Evolutionary conservation across 92 coral and sea anemone genomes (phyloP), one percentile per base, ranked within the genome.

Genomic region (Epizoanthus rinbou): DNA sequence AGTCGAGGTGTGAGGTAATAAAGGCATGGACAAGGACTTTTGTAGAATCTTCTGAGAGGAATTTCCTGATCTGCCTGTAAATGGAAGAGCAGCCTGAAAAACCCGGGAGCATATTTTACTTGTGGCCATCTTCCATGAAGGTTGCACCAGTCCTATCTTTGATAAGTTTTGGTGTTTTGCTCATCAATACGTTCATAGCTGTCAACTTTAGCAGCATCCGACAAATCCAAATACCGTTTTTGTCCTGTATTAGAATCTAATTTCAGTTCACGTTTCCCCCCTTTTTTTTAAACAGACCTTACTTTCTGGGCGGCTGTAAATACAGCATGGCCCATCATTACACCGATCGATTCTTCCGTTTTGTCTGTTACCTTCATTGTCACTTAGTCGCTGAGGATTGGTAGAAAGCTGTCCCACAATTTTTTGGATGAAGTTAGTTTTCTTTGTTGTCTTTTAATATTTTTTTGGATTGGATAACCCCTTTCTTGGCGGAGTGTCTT

Each of bases 301-400:
- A 19, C 11, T 62, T 62, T 62, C 16, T 10, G 14, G 16, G 33
- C 21, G 0, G 24, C 67, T 14, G 67, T 62, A 2, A 19, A n/a
- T n/a, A 62, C 33, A 25, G 67, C 67, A 25, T 62, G 67, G 21
- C 67, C 67, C 67, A 62, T 22, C 67, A 62, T 62, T 10, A 62
- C 67, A 21, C 33, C 67, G 0, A 19, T 21, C 3, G 67, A 62
- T 19, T 62, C 67, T 17, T 62, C 33, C 10, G 67, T 18, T 4
- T 62, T 31, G 24, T 5, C 8, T 3, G 5, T 6, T 60, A n/a
- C 17, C 25, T n/a, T n/a, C n/a, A n/a, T n/a, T n/a, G 2, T 60
- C 25, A 25, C 24, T 18, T 8, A 2, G 28, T 59, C 14, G 0
- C 1, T 59, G 21, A 59, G 8, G 19, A 59, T 59, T 23, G 6